Conservation (phyloP, 2,113 vertebrate species). For the Crotalus horridus region DNA sequence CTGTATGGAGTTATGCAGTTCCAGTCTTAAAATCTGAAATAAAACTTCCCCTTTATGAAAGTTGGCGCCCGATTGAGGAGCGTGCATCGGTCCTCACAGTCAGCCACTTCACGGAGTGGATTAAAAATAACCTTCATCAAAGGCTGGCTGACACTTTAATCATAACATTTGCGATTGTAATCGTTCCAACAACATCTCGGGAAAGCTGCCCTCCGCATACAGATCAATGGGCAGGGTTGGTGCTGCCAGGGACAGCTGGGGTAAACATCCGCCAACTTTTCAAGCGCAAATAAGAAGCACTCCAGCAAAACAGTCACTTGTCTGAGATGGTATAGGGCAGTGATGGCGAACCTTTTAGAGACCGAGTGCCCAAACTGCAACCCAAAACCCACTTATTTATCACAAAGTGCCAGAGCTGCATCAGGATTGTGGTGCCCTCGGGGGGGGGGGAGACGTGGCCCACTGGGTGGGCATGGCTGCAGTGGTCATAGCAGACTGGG, state of each 20-base stretch:
- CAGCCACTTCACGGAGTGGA: conserved; percentile 47
- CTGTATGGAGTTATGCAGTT: background rate
- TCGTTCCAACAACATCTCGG: conserved; percentile 42
- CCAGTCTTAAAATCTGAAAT: background rate
- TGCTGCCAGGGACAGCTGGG: background rate
- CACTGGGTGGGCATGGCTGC: no score
- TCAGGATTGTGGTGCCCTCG: no score
- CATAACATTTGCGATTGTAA: conserved; percentile 64
- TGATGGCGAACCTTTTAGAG: no score
- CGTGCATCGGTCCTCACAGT: conserved; percentile 7
- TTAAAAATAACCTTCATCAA: conserved; percentile 57
- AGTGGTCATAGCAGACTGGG: no score
- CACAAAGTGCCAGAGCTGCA: no score
- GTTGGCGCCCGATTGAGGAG: background rate
- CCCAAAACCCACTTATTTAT: no score
- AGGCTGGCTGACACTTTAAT: conserved; percentile 67
- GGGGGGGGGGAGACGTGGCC: no score
- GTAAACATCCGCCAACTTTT: background rate
- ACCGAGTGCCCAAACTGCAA: no score
- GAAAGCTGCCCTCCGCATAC: conserved; percentile 51
- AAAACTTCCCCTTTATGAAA: background rate
- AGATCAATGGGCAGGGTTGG: conserved; percentile 24
- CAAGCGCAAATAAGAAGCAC: no score
- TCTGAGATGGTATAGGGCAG: no score
- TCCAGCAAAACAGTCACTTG: no score